Conservation (phyloP, 2,113 vertebrate species). For the Apaloderma vittatum region DNA sequence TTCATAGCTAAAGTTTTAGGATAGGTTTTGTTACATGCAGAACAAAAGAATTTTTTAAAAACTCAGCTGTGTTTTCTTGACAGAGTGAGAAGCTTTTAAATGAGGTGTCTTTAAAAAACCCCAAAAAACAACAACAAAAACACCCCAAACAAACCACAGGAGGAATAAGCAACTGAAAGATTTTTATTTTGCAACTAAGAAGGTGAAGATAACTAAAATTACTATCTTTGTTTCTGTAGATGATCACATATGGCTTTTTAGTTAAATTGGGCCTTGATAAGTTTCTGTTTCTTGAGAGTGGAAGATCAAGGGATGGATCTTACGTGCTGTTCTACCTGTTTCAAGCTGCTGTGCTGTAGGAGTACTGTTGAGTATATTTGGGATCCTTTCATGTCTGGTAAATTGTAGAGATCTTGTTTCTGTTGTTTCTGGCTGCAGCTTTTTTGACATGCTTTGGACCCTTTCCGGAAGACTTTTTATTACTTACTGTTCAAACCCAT, state of each 20-base stretch:
- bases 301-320: background rate
- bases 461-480: background rate
- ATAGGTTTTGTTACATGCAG: background rate
- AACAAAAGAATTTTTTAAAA: background rate
- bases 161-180: background rate
- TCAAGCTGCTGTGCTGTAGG: background rate
- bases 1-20: background rate
- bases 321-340: background rate
- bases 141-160: too few species aligned
- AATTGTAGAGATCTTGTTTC: background rate
- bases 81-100: background rate
- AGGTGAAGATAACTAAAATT: background rate
- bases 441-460: background rate
- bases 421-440: background rate
- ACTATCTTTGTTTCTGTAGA: background rate
- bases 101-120: background rate
- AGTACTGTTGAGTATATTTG: background rate
- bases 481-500: background rate
- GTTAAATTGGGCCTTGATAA: background rate
- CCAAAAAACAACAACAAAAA: background rate
- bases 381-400: background rate
- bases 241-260: background rate
- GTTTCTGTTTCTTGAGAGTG: background rate
- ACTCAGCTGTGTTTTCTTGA: background rate
- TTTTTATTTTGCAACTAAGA: background rate